Evolutionary conservation across 2,797 vertebrate species (phyloP).

Genomic region (Sebastes jordani): DNA sequence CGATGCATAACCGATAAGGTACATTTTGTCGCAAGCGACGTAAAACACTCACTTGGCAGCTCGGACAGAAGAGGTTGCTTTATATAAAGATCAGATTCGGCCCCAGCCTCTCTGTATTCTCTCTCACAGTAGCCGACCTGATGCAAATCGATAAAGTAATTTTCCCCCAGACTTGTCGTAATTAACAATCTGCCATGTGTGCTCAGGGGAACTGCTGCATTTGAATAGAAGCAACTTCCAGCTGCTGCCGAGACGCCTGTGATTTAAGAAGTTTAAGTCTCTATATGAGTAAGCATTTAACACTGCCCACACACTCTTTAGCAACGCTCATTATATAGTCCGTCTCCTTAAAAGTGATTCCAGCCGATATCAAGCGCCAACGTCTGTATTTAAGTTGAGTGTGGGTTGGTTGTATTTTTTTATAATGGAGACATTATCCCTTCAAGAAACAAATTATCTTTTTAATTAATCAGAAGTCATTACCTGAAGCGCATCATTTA

Average conservation of each 20-base stretch:
- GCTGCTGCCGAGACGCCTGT: constrained; percentile 49
- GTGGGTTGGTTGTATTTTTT: background rate
- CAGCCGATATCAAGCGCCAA: background rate
- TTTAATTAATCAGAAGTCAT: background rate
- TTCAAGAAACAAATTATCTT: background rate
- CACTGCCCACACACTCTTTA: background rate
- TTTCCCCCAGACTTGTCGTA: constrained; percentile 72
- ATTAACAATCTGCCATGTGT: constrained; percentile 76
- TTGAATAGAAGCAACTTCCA: constrained; percentile 68
- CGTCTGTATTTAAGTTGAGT: constrained; percentile 7
- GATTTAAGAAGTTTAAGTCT: constrained; percentile 56
- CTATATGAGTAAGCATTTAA: constrained; percentile 38
- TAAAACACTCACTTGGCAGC: constrained; percentile 20
- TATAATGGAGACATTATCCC: background rate
- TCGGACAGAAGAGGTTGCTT: constrained; percentile 39
- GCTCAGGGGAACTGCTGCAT: constrained; percentile 62
- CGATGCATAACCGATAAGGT: constrained; percentile 44
- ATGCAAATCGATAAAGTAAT: constrained; percentile 81
- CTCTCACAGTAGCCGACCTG: constrained; percentile 34
- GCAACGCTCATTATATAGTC: constrained; percentile 8
- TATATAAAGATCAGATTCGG: constrained; percentile 33
- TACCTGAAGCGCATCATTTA: background rate
- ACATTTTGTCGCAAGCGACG: constrained; percentile 12
- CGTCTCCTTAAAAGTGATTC: background rate
- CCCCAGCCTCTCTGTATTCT: constrained; percentile 46